These are phyloP conservation scores for Drepana falcataria DNA, from an alignment of 2,888 invertebrate species.

Conservation along the genomic window DNA sequence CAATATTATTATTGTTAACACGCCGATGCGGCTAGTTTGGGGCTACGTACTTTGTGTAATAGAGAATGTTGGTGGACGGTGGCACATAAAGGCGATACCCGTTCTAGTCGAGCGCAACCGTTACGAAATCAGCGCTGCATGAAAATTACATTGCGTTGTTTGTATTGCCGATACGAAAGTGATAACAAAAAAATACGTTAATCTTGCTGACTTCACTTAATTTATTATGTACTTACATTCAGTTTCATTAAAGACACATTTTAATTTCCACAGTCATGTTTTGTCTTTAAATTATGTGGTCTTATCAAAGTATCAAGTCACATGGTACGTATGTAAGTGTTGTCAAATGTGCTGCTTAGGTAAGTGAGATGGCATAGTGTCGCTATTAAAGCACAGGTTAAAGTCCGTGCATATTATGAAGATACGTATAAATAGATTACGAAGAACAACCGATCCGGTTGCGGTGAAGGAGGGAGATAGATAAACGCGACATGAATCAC, in stretches of 20 bases:
- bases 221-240: too few species aligned
- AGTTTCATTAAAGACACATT: too few species aligned
- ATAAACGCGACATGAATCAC: conserved; percentile 79
- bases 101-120: conserved; percentile 76
- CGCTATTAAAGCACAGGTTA: conserved; percentile 47
- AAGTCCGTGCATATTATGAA: conserved; percentile 67
- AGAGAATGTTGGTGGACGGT: conserved; percentile 54
- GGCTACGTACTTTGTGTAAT: conserved; percentile 3
- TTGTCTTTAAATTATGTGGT: too few species aligned
- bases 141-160: conserved; percentile 56
- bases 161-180: conserved; percentile 20
- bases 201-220: conserved; percentile 13
- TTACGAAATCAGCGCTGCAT: conserved; percentile 76
- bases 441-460: conserved; percentile 77
- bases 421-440: conserved; percentile 76
- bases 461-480: conserved; percentile 77
- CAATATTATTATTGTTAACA: neutral
- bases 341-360: neutral
- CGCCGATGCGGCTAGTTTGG: neutral
- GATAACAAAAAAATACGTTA: conserved; percentile 20
- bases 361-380: conserved; percentile 28
- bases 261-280: too few species aligned
- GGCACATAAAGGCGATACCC: conserved; percentile 67
- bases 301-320: too few species aligned
- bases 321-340: too few species aligned